These are phyloP conservation scores for Ormyrus rosae DNA, from an alignment of 2,888 invertebrate species.

Conservation along the genomic window DNA sequence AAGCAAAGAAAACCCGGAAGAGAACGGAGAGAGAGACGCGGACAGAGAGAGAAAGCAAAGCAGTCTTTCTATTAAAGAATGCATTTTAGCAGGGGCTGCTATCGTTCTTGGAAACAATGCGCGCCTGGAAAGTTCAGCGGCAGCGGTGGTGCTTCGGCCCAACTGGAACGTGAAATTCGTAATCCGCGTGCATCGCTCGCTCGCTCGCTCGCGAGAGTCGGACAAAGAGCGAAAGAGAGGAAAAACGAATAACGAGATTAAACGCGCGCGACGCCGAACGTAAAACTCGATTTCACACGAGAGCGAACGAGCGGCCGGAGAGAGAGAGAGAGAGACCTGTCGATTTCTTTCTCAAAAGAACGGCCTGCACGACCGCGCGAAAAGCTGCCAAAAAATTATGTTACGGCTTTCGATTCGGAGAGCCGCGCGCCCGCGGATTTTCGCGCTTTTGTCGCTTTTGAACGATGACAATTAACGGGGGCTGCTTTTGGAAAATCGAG, in stretches of 20 bases:
- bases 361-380: too few relatives aligned
- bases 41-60: background rate
- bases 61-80: background rate
- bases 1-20: too few relatives aligned
- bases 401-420: too few relatives aligned
- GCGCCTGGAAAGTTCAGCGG: background rate
- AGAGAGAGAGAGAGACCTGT: background rate
- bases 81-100: conserved; percentile 1
- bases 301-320: background rate
- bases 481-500: too few relatives aligned
- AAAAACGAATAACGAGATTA: conserved; percentile 5
- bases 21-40: too few relatives aligned
- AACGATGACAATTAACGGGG: too few relatives aligned
- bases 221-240: background rate
- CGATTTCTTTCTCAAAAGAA: background rate
- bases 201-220: background rate
- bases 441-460: too few relatives aligned
- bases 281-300: conserved; percentile 2
- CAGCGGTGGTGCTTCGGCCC: background rate
- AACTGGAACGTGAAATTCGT: conserved; percentile 25
- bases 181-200: background rate
- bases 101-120: background rate
- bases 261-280: background rate
- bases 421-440: too few relatives aligned
- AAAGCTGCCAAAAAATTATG: too few relatives aligned